A percentile compares a stretch with the other conserved stretches of the same genome.
These are phyloP conservation scores for Fragum fragum DNA, from an alignment of 2,888 invertebrate genomes.

Conservation along the genomic window DNA sequence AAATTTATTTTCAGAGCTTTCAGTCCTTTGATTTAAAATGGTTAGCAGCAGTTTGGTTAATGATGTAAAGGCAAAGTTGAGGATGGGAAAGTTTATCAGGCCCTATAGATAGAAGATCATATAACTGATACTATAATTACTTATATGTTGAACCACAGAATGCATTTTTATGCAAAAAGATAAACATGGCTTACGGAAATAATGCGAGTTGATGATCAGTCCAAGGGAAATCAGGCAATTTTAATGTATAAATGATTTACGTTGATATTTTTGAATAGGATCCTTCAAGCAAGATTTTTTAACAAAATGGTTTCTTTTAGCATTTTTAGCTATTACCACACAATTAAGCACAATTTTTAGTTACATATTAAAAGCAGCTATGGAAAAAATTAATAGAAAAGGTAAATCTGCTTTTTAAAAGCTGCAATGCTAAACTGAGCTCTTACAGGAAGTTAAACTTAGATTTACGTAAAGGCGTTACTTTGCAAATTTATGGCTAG, in stretches of 20 bases:
- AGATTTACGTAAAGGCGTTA: no score
- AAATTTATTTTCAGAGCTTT: no score
- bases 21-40: no score
- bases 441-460: no score
- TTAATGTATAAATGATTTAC: background rate
- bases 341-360: no score
- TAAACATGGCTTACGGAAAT: slow-evolving; percentile 5
- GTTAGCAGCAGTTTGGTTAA: background rate
- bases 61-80: background rate
- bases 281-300: background rate
- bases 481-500: no score
- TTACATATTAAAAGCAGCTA: no score
- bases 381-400: no score
- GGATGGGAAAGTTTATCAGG: slow-evolving; percentile 7
- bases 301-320: no score
- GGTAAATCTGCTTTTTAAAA: no score
- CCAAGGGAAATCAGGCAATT: background rate
- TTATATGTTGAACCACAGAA: slow-evolving; percentile 7
- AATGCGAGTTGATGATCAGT: background rate
- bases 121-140: background rate
- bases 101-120: background rate
- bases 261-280: background rate
- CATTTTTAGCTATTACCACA: no score
- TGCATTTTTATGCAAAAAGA: slow-evolving; percentile 16
- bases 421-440: no score